Base-by-base conservation (phyloP, 1,140 invertebrate species). In the Chironomus striatipennis region DNA sequence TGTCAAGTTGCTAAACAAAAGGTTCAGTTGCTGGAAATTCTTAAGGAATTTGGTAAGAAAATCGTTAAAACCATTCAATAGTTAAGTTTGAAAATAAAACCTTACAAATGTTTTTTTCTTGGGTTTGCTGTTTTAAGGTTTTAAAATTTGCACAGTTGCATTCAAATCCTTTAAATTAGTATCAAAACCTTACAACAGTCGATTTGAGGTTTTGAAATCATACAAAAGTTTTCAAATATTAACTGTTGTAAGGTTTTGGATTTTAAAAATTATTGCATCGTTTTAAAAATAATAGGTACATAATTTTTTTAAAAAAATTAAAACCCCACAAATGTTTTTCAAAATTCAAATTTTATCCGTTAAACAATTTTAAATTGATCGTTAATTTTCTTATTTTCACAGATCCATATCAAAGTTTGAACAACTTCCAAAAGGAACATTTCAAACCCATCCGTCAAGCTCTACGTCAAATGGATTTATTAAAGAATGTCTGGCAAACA, bases 401-500 rank as follows among this genome's bases (percentile, higher is more conserved):
- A 90, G 90, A 88, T 79, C 82, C 91, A 57, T 86, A 85, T 80
- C 79, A 85, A 80, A 80, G 85, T 81, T 80, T 84, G 7, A 83
- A 84, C 3, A 84, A 84, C 74, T 79, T 93, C 73, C 85, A 88
- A 24, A 83, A 86, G 2, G 85, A 83, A 21, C 89, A 90, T 0
- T 89, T 95, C 79, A 88, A 90, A 78, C 86, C 89, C 18, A 81
- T 97, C 7, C 85, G 91, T 20, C 92, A 96, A 81, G 94, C 93
- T 79, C 84, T 96, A 42, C 86, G 92, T 72, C 93, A 96, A 81
- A 83, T 97, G 75, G 89, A 92, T 79, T 84, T 95, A 75, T 82
- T 98, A 1, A 91, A 93, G 84, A 93, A 91, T 75, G 91, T 96
- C 0, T 97, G 95, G 95, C 85, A 90, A 67, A 85, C 82, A 77